These are phyloP conservation scores for Punctoribates punctum DNA, from an alignment of 2,888 invertebrate species.

Conservation along the genomic window DNA sequence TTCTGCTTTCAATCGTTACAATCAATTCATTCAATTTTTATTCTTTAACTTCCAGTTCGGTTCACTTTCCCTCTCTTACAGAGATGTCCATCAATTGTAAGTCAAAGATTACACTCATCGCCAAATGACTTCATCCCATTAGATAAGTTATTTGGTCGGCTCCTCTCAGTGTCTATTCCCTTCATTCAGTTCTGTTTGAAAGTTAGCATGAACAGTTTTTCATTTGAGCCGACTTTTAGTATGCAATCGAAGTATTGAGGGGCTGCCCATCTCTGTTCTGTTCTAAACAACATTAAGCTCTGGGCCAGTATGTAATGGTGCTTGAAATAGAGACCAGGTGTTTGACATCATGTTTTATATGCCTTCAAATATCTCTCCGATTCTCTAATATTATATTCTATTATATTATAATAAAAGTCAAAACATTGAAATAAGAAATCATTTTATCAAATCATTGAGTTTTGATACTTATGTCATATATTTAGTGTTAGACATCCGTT, in stretches of 20 bases:
- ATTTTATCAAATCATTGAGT: constrained; percentile 1
- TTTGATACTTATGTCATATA: too few species aligned
- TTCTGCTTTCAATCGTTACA: constrained; percentile 16
- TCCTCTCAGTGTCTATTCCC: too few species aligned
- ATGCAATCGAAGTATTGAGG: too few species aligned
- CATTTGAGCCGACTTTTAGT: too few species aligned
- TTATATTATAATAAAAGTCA: too few species aligned
- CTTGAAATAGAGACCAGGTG: constrained; percentile 32
- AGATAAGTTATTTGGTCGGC: too few species aligned
- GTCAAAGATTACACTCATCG: too few species aligned
- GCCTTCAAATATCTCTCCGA: neutral
- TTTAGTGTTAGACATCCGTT: too few species aligned
- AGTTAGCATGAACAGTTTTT: too few species aligned
- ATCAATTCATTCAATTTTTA: constrained; percentile 32
- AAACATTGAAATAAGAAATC: constrained; percentile 5
- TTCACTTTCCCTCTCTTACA: neutral
- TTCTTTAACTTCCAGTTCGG: constrained; percentile 25
- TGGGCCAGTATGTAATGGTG: constrained; percentile 17
- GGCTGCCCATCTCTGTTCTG: neutral
- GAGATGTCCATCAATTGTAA: too few species aligned
- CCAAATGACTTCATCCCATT: too few species aligned
- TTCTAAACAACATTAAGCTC: constrained; percentile 29
- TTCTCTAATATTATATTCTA: neutral
- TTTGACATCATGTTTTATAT: constrained; percentile 32
- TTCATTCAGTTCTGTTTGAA: too few species aligned